These are phyloP conservation scores for Polymixis lichenea DNA, from an alignment of 2,888 invertebrate genomes.

Conservation along the genomic window DNA sequence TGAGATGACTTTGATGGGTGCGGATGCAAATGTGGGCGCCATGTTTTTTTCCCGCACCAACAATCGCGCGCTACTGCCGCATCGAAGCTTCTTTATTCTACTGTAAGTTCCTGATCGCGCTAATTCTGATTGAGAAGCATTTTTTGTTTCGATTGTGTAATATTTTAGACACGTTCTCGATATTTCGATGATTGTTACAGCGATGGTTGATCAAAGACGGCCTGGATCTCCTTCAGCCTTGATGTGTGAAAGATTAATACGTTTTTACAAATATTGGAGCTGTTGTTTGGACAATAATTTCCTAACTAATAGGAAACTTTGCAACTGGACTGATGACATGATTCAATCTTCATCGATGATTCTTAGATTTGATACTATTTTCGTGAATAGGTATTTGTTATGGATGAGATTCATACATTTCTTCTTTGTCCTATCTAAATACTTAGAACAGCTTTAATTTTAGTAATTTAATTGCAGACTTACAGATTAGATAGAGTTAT, in stretches of 20 bases:
- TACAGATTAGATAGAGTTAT: not conserved
- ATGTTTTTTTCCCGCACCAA: constrained; percentile 80
- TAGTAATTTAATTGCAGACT: no score
- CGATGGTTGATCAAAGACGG: constrained; percentile 78
- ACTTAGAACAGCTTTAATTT: not conserved
- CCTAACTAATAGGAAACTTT: constrained; percentile 60
- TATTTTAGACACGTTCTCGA: constrained; percentile 68
- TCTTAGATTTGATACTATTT: constrained; percentile 33
- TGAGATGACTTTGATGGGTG: constrained; percentile 72
- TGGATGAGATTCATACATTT: not conserved
- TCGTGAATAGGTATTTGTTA: not conserved
- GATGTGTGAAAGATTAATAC: constrained; percentile 73
- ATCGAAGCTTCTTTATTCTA: constrained; percentile 76
- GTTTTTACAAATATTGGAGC: constrained; percentile 72
- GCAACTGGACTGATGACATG: constrained; percentile 62
- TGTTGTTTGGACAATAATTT: constrained; percentile 68
- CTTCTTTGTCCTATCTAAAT: not conserved
- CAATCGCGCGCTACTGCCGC: constrained; percentile 79
- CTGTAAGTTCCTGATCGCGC: constrained; percentile 75
- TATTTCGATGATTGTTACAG: constrained; percentile 72
- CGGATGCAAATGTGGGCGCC: constrained; percentile 75
- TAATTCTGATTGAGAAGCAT: constrained; percentile 80
- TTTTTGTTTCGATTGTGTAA: constrained; percentile 75
- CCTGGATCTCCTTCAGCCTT: constrained; percentile 66
- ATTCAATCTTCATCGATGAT: constrained; percentile 57